These are phyloP conservation scores for Zaprionus ghesquierei DNA, from an alignment of 1,140 invertebrate species.

Conservation along the genomic window DNA sequence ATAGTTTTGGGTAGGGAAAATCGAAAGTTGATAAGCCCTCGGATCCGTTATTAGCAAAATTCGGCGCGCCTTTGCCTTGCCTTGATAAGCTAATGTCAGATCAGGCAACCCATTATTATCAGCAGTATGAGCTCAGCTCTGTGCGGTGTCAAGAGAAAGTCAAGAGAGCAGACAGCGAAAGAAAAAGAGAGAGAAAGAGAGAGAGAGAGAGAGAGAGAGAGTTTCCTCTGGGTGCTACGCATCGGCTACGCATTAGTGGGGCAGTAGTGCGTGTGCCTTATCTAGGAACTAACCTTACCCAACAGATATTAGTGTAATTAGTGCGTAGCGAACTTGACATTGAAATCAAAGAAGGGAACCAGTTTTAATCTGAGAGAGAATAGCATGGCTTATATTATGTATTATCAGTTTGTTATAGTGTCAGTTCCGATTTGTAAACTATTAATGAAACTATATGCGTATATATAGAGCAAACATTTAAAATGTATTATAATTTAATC, in stretches of 20 bases:
- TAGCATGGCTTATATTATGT: not conserved
- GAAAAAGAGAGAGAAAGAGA: not conserved
- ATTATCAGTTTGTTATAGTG: not conserved
- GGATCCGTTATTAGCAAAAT: not conserved
- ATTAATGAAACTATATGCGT: too few species aligned
- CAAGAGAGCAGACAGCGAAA: too few species aligned
- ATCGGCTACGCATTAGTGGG: constrained; percentile 29
- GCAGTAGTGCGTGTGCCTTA: constrained; percentile 56
- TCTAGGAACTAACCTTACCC: constrained; percentile 59
- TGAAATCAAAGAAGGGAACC: not conserved
- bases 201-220: not conserved
- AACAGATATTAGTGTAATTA: constrained; percentile 44
- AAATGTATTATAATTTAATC: not conserved
- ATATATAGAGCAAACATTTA: not conserved
- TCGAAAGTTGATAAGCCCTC: constrained; percentile 40
- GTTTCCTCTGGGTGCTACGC: constrained; percentile 10
- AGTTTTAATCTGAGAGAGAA: not conserved
- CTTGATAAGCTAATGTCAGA: constrained; percentile 34
- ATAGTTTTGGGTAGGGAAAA: constrained; percentile 4
- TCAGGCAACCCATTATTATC: constrained; percentile 50
- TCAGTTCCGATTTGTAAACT: too few species aligned
- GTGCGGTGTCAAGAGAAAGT: constrained; percentile 37
- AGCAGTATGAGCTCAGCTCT: not conserved
- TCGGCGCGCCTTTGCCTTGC: constrained; percentile 45
- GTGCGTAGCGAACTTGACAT: constrained; percentile 26